phyloP scores from a whole-genome alignment of 2,888 invertebrate genomes.

The Macrosiphum euphorbiae region DNA sequence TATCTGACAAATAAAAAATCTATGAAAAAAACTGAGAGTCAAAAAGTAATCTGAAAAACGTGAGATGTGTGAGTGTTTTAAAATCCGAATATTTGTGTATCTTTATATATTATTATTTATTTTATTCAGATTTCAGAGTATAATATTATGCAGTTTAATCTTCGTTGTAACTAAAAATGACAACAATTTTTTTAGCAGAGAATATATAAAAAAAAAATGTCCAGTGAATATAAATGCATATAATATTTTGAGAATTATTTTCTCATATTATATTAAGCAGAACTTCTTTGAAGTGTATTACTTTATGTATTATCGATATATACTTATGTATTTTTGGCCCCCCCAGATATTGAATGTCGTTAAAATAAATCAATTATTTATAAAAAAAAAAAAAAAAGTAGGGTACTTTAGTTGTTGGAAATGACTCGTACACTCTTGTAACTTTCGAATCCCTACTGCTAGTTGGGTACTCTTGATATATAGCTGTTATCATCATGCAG shows the following conservation, averaged over 20 bases:
- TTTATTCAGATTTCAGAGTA: too few species aligned
- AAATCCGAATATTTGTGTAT: too few species aligned
- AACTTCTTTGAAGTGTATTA: neutral
- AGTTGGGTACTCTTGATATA: too few species aligned
- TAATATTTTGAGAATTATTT: too few species aligned
- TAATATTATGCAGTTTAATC: neutral
- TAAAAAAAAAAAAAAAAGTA: neutral
- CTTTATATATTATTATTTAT: too few species aligned
- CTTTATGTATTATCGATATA: neutral
- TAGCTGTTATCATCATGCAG: neutral
- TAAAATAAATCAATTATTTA: neutral
- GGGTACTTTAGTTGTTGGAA: neutral
- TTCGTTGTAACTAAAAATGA: neutral
- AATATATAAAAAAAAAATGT: neutral
- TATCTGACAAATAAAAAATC: too few species aligned
- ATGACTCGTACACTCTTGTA: neutral
- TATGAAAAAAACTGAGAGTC: too few species aligned
- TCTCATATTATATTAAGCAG: neutral
- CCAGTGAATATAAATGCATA: neutral
- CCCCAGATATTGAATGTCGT: neutral
- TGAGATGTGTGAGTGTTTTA: too few species aligned
- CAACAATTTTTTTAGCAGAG: neutral
- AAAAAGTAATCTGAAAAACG: too few species aligned
- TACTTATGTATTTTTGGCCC: neutral
- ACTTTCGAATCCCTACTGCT: neutral